Conservation (phyloP, 2,113 vertebrate genomes). For the Pandion haliaetus region DNA sequence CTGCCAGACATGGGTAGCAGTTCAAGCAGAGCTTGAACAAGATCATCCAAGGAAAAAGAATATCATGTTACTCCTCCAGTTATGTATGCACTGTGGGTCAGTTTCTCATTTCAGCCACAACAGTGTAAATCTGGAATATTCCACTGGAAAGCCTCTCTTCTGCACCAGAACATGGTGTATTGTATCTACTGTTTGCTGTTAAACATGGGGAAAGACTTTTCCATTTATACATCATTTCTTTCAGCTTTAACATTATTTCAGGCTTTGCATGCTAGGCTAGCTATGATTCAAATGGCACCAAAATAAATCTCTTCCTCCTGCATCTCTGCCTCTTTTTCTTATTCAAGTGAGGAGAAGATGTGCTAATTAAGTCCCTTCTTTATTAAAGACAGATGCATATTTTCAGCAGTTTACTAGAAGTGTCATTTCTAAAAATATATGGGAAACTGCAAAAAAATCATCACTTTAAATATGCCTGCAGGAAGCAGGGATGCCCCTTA, state of each 20-base stretch:
- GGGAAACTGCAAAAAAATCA: neutral
- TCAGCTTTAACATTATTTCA: conserved; percentile 39
- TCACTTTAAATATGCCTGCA: neutral
- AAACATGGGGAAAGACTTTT: conserved; percentile 39
- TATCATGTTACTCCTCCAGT: neutral
- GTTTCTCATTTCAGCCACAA: conserved; percentile 29
- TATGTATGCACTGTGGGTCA: neutral
- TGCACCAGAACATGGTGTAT: conserved; percentile 47
- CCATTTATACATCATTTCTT: conserved; percentile 35
- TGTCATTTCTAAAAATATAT: conserved; percentile 17
- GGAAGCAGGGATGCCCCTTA: neutral
- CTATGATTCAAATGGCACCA: conserved; percentile 25
- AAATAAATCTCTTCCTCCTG: conserved; percentile 51
- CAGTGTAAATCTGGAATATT: conserved; percentile 44
- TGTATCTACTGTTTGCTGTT: conserved; percentile 55
- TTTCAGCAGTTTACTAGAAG: conserved; percentile 42
- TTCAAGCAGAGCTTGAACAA: conserved; percentile 6
- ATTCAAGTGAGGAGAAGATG: conserved; percentile 8
- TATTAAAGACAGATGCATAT: conserved; percentile 19
- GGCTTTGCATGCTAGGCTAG: conserved; percentile 13
- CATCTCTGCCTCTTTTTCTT: neutral
- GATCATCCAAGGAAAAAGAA: conserved; percentile 8
- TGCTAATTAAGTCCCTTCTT: conserved; percentile 30
- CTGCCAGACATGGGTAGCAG: neutral
- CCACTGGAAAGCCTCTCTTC: neutral